Percentiles rank a stretch among this genome's conserved stretches.
Conservation (phyloP, 2,113 vertebrate species). For the Tetrax tetrax region DNA sequence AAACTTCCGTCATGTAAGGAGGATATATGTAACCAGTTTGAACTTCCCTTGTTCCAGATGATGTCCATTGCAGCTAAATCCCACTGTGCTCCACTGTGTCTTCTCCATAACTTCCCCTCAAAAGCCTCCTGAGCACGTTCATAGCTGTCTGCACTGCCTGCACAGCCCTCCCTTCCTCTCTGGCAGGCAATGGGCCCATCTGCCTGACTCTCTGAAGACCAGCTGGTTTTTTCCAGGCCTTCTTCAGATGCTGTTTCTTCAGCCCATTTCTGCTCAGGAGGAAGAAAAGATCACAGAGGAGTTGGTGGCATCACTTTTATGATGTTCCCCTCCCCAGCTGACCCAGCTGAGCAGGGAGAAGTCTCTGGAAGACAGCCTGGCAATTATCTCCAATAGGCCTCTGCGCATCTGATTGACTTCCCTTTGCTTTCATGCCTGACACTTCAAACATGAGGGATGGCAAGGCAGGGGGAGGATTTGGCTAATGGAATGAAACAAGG, state of each 20-base stretch:
- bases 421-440: constrained; percentile 46
- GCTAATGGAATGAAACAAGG: neutral
- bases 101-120: neutral
- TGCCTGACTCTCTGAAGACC: neutral
- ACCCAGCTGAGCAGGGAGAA: neutral
- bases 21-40: neutral
- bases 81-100: neutral
- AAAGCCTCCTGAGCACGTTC: neutral
- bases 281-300: constrained; percentile 15
- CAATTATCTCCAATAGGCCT: constrained; percentile 52
- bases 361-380: neutral
- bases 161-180: neutral
- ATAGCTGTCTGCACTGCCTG: neutral
- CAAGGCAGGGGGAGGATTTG: neutral
- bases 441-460: neutral
- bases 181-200: neutral
- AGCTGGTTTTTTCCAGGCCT: neutral
- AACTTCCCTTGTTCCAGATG: neutral
- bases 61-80: neutral
- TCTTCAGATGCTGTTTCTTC: constrained; percentile 2
- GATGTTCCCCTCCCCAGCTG: neutral
- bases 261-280: neutral
- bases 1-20: neutral
- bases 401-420: constrained; percentile 26
- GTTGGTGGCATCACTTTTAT: neutral